Conservation (phyloP, 2,888 invertebrate species). For the Bedellia somnulentella region DNA sequence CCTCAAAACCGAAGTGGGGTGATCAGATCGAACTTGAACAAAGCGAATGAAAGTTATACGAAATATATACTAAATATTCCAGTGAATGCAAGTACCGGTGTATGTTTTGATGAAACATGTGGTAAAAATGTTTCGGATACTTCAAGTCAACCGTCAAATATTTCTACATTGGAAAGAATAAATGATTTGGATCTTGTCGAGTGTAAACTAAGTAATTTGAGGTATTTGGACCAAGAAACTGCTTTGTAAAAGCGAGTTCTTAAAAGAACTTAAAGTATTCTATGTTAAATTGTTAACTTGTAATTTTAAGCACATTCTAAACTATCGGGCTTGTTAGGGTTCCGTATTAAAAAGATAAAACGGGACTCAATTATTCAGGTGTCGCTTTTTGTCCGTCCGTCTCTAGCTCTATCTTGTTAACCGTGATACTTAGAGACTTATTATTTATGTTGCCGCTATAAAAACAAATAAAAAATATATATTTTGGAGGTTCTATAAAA, state of each 20-base stretch:
- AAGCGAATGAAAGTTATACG: conserved; percentile 17
- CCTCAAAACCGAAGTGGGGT: conserved; percentile 12
- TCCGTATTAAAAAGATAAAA: no score
- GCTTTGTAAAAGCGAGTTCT: conserved; percentile 19
- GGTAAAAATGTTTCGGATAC: conserved; percentile 14
- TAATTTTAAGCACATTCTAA: no score
- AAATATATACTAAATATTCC: conserved; percentile 29
- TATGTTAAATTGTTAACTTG: no score
- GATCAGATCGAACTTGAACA: conserved; percentile 19
- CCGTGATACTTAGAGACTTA: no score
- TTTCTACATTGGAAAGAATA: conserved; percentile 44
- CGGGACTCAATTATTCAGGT: no score
- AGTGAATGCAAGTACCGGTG: conserved; percentile 17
- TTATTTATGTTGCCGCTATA: no score
- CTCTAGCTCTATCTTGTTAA: no score
- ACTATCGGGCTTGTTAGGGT: no score
- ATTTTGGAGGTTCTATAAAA: no score
- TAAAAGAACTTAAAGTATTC: background rate
- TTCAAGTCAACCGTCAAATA: conserved; percentile 26
- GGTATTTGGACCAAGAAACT: conserved; percentile 31
- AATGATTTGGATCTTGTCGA: conserved; percentile 43
- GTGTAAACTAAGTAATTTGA: conserved; percentile 34
- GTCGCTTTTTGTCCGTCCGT: no score
- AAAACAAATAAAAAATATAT: no score
- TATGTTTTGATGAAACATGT: conserved; percentile 15